A percentile compares a stretch with the other conserved stretches of the same genome.
Conservation (phyloP, 2,797 vertebrate species). For the Schizopygopsis pylzovi region DNA sequence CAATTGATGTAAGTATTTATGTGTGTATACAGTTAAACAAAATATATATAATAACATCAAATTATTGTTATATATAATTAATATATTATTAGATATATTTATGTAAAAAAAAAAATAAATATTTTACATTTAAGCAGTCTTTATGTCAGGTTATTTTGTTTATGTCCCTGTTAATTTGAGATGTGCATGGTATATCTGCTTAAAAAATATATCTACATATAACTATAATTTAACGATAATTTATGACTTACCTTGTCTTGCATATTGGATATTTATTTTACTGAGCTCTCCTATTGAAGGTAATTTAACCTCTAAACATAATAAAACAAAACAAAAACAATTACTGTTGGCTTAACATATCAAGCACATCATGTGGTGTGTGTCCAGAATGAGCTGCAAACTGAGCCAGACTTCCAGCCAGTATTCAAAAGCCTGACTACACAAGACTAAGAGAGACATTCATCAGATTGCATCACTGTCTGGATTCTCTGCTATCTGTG, state of each 20-base stretch:
- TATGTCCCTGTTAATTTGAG: too few relatives aligned
- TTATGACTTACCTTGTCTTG: too few relatives aligned
- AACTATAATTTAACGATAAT: too few relatives aligned
- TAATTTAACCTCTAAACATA: neutral
- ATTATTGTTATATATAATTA: neutral
- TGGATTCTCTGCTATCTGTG: neutral
- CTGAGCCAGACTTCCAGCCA: neutral
- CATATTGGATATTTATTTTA: too few relatives aligned
- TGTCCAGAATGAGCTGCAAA: neutral
- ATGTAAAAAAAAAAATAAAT: neutral
- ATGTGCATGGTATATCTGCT: too few relatives aligned
- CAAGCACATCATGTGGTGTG: neutral
- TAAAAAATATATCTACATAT: too few relatives aligned
- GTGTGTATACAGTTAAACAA: too few relatives aligned
- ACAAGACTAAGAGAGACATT: neutral
- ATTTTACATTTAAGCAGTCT: too few relatives aligned
- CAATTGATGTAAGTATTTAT: neutral
- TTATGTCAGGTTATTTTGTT: too few relatives aligned
- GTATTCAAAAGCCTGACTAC: slow-evolving; percentile 16
- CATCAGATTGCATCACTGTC: slow-evolving; percentile 34
- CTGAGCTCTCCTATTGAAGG: too few relatives aligned
- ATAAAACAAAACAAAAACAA: neutral
- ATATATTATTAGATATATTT: neutral
- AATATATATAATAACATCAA: neutral
- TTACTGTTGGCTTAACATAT: neutral